Conservation (phyloP, 2,113 vertebrate genomes). For the Electrona antarctica region DNA sequence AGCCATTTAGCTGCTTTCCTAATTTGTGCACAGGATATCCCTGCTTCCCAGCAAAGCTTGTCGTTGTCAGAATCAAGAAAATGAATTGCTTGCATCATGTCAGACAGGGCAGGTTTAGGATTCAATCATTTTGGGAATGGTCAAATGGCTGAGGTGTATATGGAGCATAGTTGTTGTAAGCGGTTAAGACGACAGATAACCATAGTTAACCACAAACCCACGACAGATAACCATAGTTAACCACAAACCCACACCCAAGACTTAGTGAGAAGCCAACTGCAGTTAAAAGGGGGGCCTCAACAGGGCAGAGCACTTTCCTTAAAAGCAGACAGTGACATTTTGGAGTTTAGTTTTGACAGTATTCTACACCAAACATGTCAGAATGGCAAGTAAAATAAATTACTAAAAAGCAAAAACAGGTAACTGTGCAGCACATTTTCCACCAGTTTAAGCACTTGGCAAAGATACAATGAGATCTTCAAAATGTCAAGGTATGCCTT, state of each 20-base stretch:
- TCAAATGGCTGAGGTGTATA: slow-evolving; percentile 16
- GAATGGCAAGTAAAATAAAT: background rate
- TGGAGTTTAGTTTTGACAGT: slow-evolving; percentile 15
- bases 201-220: slow-evolving; percentile 3
- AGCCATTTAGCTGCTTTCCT: too few species aligned
- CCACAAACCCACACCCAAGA: slow-evolving; percentile 4
- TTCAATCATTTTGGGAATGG: background rate
- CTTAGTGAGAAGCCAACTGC: slow-evolving; percentile 6
- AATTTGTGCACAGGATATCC: too few species aligned
- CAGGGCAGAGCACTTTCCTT: background rate
- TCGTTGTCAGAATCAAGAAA: too few species aligned
- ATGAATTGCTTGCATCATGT: too few species aligned
- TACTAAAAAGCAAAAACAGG: background rate
- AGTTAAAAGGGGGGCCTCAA: slow-evolving; percentile 6
- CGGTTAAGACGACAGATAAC: slow-evolving; percentile 7
- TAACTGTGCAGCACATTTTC: background rate
- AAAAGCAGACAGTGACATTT: slow-evolving; percentile 32
- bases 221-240: slow-evolving; percentile 4
- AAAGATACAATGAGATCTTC: background rate
- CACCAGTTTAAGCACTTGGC: background rate
- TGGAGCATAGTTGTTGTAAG: background rate
- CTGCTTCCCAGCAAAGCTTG: too few species aligned
- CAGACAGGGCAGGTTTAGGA: background rate
- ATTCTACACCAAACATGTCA: background rate
- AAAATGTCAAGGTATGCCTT: background rate